Base-by-base conservation (phyloP, 2,888 invertebrate genomes). In the Margaritifera margaritifera region DNA sequence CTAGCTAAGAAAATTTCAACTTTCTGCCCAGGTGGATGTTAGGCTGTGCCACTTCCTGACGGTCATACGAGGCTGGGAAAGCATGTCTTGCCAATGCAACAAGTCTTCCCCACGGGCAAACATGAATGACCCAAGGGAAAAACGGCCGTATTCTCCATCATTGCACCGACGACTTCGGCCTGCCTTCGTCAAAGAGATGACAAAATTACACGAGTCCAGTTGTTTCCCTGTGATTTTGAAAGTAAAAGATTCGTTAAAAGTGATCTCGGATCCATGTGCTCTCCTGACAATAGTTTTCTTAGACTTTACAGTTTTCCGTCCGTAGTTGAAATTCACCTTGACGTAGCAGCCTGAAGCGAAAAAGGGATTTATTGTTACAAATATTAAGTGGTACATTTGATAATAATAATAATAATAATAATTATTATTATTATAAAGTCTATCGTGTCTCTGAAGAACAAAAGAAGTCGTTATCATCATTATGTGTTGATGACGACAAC, bases 1-100 rank as follows among this genome's bases (percentile, higher is more conserved):
- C 11, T 42, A 8, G 15, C 42, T 11, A 15, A 42, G 42, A 42
- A 11, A 11, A 42, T 8, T 11, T 42, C 15, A 42, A 42, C 42
- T 2, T 42, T 42, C 15, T 11, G 2, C 42, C 2, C 11, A 15
- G 15, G 42, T 11, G 42, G 15, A 42, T 15, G 42, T 11, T 11
- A 42, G 42, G 1, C 42, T 42, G 60, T 85, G 86, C 85, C 84
- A 84, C 64, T 74, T 76, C 20, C 81, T 75, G 18, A 82, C 72
- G 2, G 80, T 64, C 8, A 66, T 78, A 58, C 85, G 76, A 0
- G 87, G 86, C 53, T 86, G 81, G 8, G 84, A 68, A 56, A 87
- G 57, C 88, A 89, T 87, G 64, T 88, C 87, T 73, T 88, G 87
- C 89, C 88, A 88, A 69, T 89, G 88, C 18, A 81, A 74, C 20